Percentiles rank a stretch among this genome's conserved stretches.
Conservation (phyloP, 2,797 vertebrate genomes). For the Pangasius larnaudii region DNA sequence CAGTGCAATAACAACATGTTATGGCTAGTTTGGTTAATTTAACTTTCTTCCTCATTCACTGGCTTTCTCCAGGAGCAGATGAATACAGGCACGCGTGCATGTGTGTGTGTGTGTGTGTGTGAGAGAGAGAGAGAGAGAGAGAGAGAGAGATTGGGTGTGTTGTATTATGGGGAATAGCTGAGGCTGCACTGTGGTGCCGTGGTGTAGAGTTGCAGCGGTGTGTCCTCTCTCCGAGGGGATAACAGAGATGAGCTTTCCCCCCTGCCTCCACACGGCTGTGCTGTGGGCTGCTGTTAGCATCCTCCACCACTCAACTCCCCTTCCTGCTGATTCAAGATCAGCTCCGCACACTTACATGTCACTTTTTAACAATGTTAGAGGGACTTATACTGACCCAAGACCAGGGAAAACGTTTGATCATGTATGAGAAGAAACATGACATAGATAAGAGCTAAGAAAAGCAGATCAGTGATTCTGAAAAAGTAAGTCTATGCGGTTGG, state of each 20-base stretch:
- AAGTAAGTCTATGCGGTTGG: too few relatives aligned
- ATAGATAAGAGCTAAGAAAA: neutral
- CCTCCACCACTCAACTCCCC: neutral
- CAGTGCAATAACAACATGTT: neutral
- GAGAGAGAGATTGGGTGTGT: slow-evolving; percentile 9
- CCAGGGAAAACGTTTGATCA: neutral
- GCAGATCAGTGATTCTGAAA: neutral
- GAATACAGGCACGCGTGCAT: neutral
- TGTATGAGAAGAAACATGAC: neutral
- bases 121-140: neutral
- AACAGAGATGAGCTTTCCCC: slow-evolving; percentile 48
- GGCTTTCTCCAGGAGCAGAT: slow-evolving; percentile 1
- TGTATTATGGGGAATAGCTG: slow-evolving; percentile 18
- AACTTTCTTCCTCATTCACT: neutral
- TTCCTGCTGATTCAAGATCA: slow-evolving; percentile 41
- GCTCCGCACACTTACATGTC: neutral
- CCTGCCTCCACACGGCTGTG: slow-evolving; percentile 60
- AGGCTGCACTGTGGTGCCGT: slow-evolving; percentile 14
- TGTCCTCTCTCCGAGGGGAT: slow-evolving; percentile 38
- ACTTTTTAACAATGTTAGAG: neutral
- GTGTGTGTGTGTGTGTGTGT: slow-evolving; percentile 11
- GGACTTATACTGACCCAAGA: neutral
- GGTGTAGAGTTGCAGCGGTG: slow-evolving; percentile 30
- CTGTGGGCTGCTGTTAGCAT: slow-evolving; percentile 58
- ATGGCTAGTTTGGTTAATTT: neutral